Conservation (phyloP, 1,140 invertebrate genomes). For the Branchinecta lynchi region DNA sequence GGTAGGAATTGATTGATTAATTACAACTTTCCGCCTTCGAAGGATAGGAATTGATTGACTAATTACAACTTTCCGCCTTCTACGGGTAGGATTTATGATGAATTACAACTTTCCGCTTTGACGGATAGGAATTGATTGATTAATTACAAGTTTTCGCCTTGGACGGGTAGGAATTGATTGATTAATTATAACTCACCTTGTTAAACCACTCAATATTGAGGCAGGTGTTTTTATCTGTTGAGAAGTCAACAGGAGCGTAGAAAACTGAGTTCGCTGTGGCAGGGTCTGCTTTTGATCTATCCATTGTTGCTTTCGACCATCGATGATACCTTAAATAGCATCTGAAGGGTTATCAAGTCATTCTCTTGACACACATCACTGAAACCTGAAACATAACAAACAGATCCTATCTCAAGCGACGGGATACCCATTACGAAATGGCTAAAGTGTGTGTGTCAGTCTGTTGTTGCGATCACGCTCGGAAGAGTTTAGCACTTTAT, state of each 20-base stretch:
- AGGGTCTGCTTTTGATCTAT: neutral
- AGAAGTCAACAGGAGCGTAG: neutral
- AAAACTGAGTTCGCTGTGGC: neutral
- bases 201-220: slow-evolving; percentile 4
- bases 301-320: neutral
- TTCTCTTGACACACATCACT: too few species aligned
- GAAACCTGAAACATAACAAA: too few species aligned
- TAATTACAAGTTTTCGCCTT: neutral
- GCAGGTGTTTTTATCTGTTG: neutral
- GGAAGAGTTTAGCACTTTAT: too few species aligned
- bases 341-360: too few species aligned
- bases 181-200: neutral
- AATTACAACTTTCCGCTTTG: neutral
- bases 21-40: neutral
- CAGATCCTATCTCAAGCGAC: too few species aligned
- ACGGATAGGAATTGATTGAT: neutral
- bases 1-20: too few species aligned
- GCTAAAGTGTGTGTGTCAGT: too few species aligned
- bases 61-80: neutral
- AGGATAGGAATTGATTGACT: neutral
- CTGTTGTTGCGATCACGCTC: too few species aligned
- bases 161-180: neutral
- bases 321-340: too few species aligned
- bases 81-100: neutral
- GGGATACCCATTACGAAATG: too few species aligned